Conservation (phyloP, 2,888 invertebrate genomes). For the Sphaeridia pumilis region DNA sequence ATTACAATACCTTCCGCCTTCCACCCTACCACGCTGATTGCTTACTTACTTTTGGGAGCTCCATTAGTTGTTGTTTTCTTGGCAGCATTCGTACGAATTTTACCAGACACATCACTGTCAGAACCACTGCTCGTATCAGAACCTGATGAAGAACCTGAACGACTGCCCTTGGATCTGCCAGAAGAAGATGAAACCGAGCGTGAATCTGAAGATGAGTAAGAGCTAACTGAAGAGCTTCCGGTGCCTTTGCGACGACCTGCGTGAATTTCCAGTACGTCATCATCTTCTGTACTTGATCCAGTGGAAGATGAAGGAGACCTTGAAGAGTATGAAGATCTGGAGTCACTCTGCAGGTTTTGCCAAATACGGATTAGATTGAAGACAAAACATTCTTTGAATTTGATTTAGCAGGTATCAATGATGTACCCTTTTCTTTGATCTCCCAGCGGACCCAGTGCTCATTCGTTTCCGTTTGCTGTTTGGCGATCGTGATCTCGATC, state of each 20-base stretch:
- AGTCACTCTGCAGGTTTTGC: too few relatives aligned
- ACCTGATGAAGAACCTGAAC: slow-evolving; percentile 3
- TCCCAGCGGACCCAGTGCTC: too few relatives aligned
- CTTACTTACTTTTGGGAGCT: background rate
- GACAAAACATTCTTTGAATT: too few relatives aligned
- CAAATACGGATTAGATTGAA: too few relatives aligned
- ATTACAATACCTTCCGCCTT: background rate
- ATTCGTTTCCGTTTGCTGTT: background rate
- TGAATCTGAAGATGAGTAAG: slow-evolving; percentile 10
- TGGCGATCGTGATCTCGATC: slow-evolving; percentile 15
- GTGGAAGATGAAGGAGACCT: slow-evolving; percentile 1
- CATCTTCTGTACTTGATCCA: slow-evolving; percentile 17
- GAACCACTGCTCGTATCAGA: slow-evolving; percentile 1
- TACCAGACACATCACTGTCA: slow-evolving; percentile 12
- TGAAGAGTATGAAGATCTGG: too few relatives aligned
- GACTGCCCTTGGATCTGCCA: background rate
- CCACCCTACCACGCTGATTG: background rate
- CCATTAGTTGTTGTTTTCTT: background rate
- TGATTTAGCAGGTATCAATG: too few relatives aligned
- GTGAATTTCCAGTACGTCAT: slow-evolving; percentile 29
- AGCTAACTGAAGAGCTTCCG: slow-evolving; percentile 15
- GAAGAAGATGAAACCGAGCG: slow-evolving; percentile 4
- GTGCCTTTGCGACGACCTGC: slow-evolving; percentile 15
- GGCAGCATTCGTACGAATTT: background rate
- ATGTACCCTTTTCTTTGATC: too few relatives aligned